A percentile compares a stretch with the other conserved stretches of the same genome.
Evolutionary conservation across 1,140 invertebrate genomes (phyloP).

Genomic region (Micrasema minimum): DNA sequence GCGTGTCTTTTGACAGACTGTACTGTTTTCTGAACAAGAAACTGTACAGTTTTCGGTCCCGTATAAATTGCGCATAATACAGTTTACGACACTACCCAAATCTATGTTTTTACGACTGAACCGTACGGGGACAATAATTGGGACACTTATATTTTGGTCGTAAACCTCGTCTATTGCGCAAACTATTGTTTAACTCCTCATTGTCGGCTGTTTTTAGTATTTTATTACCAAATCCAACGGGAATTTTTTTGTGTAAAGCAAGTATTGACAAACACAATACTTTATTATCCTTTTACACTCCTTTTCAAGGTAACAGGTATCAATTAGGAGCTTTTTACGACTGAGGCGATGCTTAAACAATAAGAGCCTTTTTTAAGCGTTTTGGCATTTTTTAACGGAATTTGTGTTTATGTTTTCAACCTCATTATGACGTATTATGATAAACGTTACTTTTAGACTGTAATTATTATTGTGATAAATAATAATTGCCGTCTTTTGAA

Average conservation of each 20-base stretch:
- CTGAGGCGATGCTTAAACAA: too few species aligned
- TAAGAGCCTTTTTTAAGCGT: constrained; percentile 18
- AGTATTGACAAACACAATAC: constrained; percentile 38
- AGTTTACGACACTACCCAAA: constrained; percentile 48
- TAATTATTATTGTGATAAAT: too few species aligned
- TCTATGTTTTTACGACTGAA: constrained; percentile 46
- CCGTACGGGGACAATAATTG: constrained; percentile 49
- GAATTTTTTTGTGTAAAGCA: constrained; percentile 36
- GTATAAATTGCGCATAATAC: too few species aligned
- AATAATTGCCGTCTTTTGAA: too few species aligned
- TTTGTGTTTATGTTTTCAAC: constrained; percentile 1
- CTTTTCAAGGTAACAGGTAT: constrained; percentile 24
- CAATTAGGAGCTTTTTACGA: not conserved
- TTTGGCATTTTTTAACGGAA: not conserved
- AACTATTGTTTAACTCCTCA: constrained; percentile 49
- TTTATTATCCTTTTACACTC: not conserved
- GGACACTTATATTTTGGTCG: constrained; percentile 50
- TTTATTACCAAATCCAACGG: constrained; percentile 41
- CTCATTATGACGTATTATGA: constrained; percentile 7
- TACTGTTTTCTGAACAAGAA: too few species aligned
- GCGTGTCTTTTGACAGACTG: too few species aligned
- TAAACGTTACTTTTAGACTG: too few species aligned
- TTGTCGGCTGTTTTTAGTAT: constrained; percentile 48
- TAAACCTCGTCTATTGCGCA: constrained; percentile 41
- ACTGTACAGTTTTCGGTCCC: too few species aligned